Evolutionary conservation across 2,797 vertebrate species (phyloP), one percentile per base, ranked within the genome.

Genomic region (Pseudochaenichthys georgianus): DNA sequence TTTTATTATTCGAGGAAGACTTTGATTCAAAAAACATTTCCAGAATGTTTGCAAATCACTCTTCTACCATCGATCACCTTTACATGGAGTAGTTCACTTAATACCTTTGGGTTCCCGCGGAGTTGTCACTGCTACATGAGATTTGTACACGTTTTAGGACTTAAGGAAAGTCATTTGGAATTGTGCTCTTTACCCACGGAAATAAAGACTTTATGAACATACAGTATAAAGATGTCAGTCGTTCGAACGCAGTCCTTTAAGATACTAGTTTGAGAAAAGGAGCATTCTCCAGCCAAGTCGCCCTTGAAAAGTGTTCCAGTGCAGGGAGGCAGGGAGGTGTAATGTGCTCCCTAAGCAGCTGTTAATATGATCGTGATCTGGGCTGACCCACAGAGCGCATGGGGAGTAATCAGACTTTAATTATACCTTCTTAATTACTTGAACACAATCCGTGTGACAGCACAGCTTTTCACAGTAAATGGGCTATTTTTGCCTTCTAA

Each of bases 341-440:
- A 86, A 66, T 85, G 73, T 81, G 78, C 62, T 74, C 68, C 70
- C 64, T 55, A 12, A 73, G 74, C 54, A 12, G 75, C 64, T 83
- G 80, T 86, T 87, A 87, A 85, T 71, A 64, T 83, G 69, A 68
- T 64, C 21, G 48, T 69, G 82, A 84, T 80, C 84, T 87, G 57
- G 1, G n/a, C 83, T 94, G 90, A 90, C 93, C 92, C 77, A 52
- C 70, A 45, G 75, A 82, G 61, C 88, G 86, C 86, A 42, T 15
- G 77, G 88, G 84, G 77, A 87, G 78, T 80, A 87, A 82, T 88
- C 88, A 81, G 58, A 80, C 77, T 86, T 92, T 92, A 94, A 94
- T 94, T 93, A 94, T 64, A 77, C 75, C n/a, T 89, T 85, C 85
- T 93, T 93, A 94, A 93, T 94, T 89, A 93, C 90, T 91, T 85